A percentile compares a stretch with the other conserved stretches of the same genome.
Conservation (phyloP, 2,888 invertebrate species). For the Caenorhabditis japonica region DNA sequence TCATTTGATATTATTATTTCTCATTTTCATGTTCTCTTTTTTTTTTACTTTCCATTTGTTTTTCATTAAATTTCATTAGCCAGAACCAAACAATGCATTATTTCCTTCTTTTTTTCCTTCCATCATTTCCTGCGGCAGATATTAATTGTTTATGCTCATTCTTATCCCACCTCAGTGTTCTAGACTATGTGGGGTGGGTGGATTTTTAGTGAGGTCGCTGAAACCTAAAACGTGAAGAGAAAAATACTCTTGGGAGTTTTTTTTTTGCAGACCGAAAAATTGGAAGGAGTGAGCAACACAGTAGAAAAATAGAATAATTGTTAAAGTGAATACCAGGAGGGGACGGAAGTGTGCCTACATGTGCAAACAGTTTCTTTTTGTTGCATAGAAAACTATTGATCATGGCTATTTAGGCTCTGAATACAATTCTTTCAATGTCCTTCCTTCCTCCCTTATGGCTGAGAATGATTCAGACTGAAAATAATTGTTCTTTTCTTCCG, state of each 20-base stretch:
- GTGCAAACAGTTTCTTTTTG: conserved; percentile 33
- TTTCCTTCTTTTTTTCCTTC: background rate
- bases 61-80: background rate
- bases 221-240: conserved; percentile 5
- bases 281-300: no score
- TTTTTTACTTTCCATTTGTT: background rate
- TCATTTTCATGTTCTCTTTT: background rate
- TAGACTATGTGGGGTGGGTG: background rate
- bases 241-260: conserved; percentile 36
- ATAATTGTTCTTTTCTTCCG: background rate
- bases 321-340: conserved; percentile 40
- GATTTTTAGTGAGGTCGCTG: conserved; percentile 15
- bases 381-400: conserved; percentile 14
- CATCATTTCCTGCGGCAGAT: background rate
- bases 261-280: background rate
- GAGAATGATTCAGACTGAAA: no score
- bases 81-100: background rate
- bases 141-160: background rate
- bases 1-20: conserved; percentile 15
- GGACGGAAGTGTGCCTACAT: conserved; percentile 25
- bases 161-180: no score
- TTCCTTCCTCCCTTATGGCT: no score
- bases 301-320: no score
- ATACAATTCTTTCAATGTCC: no score
- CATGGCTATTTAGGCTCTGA: background rate